phyloP scores from a whole-genome alignment of 92 coral and sea anemone genomes.

The Hydrozoanthus gracilis region DNA sequence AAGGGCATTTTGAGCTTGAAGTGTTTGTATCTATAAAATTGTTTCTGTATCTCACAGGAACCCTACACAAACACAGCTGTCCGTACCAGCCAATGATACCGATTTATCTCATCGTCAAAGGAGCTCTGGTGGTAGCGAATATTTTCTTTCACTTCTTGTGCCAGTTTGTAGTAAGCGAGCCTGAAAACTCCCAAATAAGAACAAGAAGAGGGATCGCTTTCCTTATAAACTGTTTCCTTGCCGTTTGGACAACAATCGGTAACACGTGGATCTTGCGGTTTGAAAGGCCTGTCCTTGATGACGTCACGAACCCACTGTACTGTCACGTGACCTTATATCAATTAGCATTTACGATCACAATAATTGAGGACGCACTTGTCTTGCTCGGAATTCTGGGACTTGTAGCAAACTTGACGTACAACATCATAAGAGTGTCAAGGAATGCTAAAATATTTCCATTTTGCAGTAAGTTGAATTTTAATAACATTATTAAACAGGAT shows the following conservation, averaged over 20 bases:
- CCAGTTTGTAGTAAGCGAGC: conserved; percentile 20
- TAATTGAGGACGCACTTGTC: conserved; percentile 31
- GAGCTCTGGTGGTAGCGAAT: conserved; percentile 8
- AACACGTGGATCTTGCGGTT: conserved; percentile 39
- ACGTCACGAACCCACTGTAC: conserved; percentile 40
- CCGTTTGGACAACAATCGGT: conserved; percentile 36
- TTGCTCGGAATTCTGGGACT: conserved; percentile 41
- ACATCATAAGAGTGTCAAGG: conserved; percentile 4
- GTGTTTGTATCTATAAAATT: too few species aligned
- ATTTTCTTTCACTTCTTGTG: conserved; percentile 36
- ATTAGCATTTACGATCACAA: conserved; percentile 26
- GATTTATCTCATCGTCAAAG: conserved; percentile 30
- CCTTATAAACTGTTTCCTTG: conserved; percentile 38
- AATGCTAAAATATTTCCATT: conserved; percentile 11
- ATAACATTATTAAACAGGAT: not conserved
- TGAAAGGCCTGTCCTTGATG: conserved; percentile 29
- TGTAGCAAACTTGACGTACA: conserved; percentile 7
- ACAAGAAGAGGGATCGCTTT: conserved; percentile 16
- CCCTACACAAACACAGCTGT: conserved; percentile 19
- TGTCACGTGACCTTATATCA: conserved; percentile 44
- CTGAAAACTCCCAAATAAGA: conserved; percentile 10
- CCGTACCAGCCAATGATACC: conserved; percentile 42
- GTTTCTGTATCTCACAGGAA: not conserved
- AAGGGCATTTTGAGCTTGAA: too few species aligned
- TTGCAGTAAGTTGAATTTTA: not conserved